Percentiles rank a stretch among this genome's conserved stretches.
Conservation (phyloP, 2,888 invertebrate species). For the Dryococelus australis region DNA sequence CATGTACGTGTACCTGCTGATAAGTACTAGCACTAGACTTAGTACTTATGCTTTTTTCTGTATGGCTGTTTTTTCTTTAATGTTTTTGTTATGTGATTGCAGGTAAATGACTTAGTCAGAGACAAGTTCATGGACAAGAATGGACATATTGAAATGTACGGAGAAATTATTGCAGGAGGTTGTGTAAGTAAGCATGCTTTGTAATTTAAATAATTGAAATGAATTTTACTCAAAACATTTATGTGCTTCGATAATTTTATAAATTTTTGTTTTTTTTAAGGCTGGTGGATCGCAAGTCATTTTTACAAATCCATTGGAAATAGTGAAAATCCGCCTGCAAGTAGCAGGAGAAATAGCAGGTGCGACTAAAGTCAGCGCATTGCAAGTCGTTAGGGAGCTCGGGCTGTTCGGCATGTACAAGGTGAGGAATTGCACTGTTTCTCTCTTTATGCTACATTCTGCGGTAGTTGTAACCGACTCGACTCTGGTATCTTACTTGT, state of each 20-base stretch:
- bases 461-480: too few relatives aligned
- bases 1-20: too few relatives aligned
- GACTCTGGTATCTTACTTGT: too few relatives aligned
- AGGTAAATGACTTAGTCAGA: conserved; percentile 93
- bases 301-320: conserved; percentile 99
- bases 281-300: conserved; percentile 94
- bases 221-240: neutral
- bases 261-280: conserved; percentile 59
- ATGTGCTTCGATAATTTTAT: neutral
- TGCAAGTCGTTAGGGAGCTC: conserved; percentile 90
- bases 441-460: too few relatives aligned
- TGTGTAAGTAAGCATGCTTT: conserved; percentile 73
- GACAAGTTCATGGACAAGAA: conserved; percentile 92
- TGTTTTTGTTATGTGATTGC: conserved; percentile 50
- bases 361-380: conserved; percentile 83
- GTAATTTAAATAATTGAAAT: neutral
- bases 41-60: too few relatives aligned
- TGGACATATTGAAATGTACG: conserved; percentile 79
- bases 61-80: too few relatives aligned
- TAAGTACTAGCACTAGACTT: too few relatives aligned
- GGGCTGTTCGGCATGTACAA: conserved; percentile 97
- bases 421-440: conserved; percentile 56
- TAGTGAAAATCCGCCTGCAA: conserved; percentile 98
- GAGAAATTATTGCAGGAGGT: conserved; percentile 92
- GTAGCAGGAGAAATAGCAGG: conserved; percentile 96